A percentile compares a stretch with the other conserved stretches of the same genome.
Conservation (phyloP, 2,113 vertebrate genomes). For the Pangasianodon gigas region DNA sequence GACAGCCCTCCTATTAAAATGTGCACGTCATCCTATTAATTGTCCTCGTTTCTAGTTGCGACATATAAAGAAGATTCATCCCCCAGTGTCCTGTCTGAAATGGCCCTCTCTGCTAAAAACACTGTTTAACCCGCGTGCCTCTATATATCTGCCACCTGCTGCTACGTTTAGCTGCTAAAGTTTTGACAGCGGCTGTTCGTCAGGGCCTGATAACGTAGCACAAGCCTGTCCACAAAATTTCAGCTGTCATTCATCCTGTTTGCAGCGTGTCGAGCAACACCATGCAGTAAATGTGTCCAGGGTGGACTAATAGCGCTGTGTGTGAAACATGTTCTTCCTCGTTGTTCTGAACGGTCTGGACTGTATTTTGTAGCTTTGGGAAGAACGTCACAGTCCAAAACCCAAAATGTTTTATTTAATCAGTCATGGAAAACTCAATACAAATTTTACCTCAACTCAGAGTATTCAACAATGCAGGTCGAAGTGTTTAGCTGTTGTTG, state of each 20-base stretch:
- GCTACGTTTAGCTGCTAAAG: constrained; percentile 60
- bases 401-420: neutral
- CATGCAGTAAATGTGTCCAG: constrained; percentile 54
- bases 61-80: constrained; percentile 67
- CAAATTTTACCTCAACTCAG: neutral
- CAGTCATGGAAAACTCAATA: neutral
- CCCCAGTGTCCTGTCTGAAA: constrained; percentile 51
- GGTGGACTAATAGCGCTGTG: constrained; percentile 25
- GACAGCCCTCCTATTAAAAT: neutral
- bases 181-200: constrained; percentile 70
- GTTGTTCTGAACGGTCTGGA: neutral
- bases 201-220: constrained; percentile 65
- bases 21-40: constrained; percentile 28
- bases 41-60: neutral
- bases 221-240: constrained; percentile 45
- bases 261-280: constrained; percentile 2
- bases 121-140: constrained; percentile 62
- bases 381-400: neutral
- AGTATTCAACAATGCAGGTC: neutral
- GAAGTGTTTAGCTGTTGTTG: too few species aligned
- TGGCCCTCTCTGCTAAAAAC: constrained; percentile 57
- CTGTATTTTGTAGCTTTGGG: neutral
- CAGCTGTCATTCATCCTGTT: constrained; percentile 41
- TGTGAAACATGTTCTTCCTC: constrained; percentile 30
- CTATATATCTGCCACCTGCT: constrained; percentile 64